Evolutionary conservation across 2,888 invertebrate species (phyloP), one percentile per base, ranked within the genome.

Genomic region (Baronia brevicornis): DNA sequence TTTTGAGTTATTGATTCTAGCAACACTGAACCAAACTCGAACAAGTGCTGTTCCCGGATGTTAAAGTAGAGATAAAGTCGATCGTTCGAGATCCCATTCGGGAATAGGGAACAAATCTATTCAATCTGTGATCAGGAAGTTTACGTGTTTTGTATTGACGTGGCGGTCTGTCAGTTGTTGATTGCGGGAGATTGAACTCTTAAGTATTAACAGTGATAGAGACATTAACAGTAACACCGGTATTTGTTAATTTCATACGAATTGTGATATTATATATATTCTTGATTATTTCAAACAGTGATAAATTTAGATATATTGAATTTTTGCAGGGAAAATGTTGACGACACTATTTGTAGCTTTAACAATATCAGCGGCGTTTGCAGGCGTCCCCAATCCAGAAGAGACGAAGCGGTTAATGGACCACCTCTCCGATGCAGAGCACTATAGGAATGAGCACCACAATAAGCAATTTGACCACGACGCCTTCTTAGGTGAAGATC

Each of bases 391-490:
- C 1, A 92, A 90, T 60, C 89, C 89, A 6, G 92, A 92, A 25
- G 91, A 91, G 37, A 86, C 88, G 6, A 88, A 89, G 40, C 77
- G 90, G 37, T 75, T 90, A 8, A 71, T 89, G 53, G 89, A 91
- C 44, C 85, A 92, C 60, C 82, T 95, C 3, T 91, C 92, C 42
- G 90, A 93, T 43, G 87, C 90, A 31, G 91, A 93, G 43, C 97
- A 97, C 61, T 95, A 88, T 52, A 86, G 89, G 43, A 89, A 92
- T 44, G 91, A 90, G 12, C 89, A 92, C 39, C 96, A 96, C 55
- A 94, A 98, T 69, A 84, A 90, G 28, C 94, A 96, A 46, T 98
- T 94, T 65, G 98, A 98, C 62, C 98, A 98, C 62, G 98, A 98
- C 64, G 97, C 97, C 0, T 98, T 99, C 68, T 85, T 99, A 5